Evolutionary conservation across 2,113 vertebrate species (phyloP), one percentile per base, ranked within the genome.

Genomic region (Catagonus wagneri): DNA sequence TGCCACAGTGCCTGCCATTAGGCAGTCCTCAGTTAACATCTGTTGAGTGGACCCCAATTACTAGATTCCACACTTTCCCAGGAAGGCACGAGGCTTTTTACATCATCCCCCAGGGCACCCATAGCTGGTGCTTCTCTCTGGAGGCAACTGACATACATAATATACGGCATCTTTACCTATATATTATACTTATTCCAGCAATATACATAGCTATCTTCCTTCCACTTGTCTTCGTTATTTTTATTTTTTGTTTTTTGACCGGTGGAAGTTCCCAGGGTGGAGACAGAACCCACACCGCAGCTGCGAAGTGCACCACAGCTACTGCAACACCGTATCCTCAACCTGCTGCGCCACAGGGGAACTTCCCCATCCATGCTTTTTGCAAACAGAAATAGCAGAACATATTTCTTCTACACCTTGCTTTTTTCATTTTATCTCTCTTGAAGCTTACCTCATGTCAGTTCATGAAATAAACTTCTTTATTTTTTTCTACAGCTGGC

Each of bases 1-100:
- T 65, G 74, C 65, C 15, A 3, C 23, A 0, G 8, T 6, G 69
- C 44, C 72, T 14, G 32, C 54, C 8, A 0, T 1, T 7, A 25
- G 56, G 75, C 36, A 83, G 76, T 20, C 66, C 32, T 54, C 34
- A 19, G 0, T 3, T 3, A 8, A 19, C 20, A 34, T 23, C 34
- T 17, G 60, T 58, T 1, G 83, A 81, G 23, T 7, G 0, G 0
- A 34, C 50, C 1, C 7, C 0, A 2, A n/a, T 8, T 12, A 11
- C 83, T 19, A 6, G 54, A 23, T 7, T 32, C 65, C 7, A 3
- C n/a, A 22, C 23, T 17, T 36, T 3, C 32, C 16, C 50, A 9
- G n/a, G 66, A 27, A 69, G 36, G 52, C 52, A 0, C 0, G 2
- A 16, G 15, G 39, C 3, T 75, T 50, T 71, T 58, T 4, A 2